Conservation (phyloP, 2,113 vertebrate genomes). For the Apodemus speciosus region DNA sequence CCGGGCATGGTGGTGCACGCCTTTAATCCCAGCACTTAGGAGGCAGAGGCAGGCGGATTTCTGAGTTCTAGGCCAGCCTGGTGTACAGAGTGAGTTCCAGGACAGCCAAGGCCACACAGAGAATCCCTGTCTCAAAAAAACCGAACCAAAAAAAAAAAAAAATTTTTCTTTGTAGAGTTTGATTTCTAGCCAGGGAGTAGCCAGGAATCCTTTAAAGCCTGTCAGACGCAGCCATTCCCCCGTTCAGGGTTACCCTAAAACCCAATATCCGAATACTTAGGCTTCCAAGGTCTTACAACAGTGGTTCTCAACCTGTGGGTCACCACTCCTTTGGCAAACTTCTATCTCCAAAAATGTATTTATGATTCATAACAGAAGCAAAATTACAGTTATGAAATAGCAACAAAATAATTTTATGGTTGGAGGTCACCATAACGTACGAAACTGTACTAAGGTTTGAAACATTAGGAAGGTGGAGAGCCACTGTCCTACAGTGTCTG, state of each 20-base stretch:
- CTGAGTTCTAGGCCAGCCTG: no score
- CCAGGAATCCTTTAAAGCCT: constrained; percentile 27
- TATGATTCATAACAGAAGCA: not conserved
- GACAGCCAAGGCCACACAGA: no score
- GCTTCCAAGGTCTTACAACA: not conserved
- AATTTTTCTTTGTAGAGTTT: constrained; percentile 20
- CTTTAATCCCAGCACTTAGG: no score
- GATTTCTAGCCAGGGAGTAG: not conserved
- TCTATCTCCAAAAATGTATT: not conserved
- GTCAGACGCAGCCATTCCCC: not conserved
- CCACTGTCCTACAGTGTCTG: not conserved
- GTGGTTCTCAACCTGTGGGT: not conserved
- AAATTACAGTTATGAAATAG: not conserved
- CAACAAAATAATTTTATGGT: not conserved
- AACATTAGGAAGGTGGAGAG: not conserved
- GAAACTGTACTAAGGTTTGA: not conserved
- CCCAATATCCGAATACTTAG: not conserved
- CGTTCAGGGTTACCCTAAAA: constrained; percentile 31
- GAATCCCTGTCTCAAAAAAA: no score
- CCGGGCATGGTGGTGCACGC: no score
- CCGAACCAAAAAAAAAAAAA: no score
- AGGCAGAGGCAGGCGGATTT: no score
- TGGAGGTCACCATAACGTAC: not conserved
- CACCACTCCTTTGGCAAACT: not conserved
- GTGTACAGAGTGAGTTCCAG: no score